phyloP scores from a whole-genome alignment of 2,113 vertebrate species.

The Cyphomyrus plagiostoma region DNA sequence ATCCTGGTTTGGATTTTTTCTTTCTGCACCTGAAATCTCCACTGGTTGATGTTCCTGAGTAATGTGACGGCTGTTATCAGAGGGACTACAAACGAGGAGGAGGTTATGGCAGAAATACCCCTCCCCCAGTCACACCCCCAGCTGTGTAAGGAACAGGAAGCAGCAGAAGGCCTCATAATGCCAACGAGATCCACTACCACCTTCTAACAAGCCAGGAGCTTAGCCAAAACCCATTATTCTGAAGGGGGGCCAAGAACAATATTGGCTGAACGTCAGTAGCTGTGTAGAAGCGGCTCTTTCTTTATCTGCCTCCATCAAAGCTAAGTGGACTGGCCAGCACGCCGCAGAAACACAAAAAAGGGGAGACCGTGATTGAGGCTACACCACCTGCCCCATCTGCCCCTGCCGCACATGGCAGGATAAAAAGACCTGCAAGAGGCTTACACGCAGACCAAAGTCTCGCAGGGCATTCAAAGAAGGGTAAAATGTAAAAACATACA shows the following conservation, averaged over 20 bases:
- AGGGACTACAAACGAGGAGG: background rate
- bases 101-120: background rate
- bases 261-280: background rate
- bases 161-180: background rate
- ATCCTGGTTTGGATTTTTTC: too few relatives aligned
- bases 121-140: background rate
- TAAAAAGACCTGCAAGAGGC: background rate
- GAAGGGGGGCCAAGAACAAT: background rate
- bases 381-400: conserved; percentile 2
- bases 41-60: background rate
- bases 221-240: background rate
- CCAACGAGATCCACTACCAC: background rate
- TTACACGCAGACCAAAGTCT: background rate
- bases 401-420: background rate
- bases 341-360: background rate
- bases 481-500: background rate
- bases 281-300: background rate
- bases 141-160: background rate
- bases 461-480: background rate
- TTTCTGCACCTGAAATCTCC: too few relatives aligned
- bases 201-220: background rate
- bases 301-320: conserved; percentile 6
- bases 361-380: background rate
- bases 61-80: background rate
- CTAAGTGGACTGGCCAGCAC: background rate